Evolutionary conservation across 64 coral and sea anemone species (phyloP).

Genomic region (Trachythela sp.): DNA sequence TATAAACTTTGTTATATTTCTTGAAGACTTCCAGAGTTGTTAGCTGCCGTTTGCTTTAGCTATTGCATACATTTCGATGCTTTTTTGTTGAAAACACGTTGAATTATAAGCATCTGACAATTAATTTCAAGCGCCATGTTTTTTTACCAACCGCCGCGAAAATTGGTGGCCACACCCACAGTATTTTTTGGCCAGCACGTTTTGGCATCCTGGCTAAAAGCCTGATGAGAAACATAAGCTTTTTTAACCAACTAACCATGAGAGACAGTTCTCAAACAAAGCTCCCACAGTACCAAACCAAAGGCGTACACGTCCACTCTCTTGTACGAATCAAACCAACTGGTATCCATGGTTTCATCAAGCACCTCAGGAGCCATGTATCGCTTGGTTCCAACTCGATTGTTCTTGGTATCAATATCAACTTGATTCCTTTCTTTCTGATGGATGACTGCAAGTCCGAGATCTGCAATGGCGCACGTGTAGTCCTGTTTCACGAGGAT

Average conservation of each 20-base stretch:
- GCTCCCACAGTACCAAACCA: constrained; percentile 97
- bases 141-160: too few species aligned
- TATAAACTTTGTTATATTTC: too few species aligned
- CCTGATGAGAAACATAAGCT: too few species aligned
- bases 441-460: constrained; percentile 83
- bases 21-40: too few species aligned
- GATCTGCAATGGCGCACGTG: constrained; percentile 73
- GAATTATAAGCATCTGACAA: too few species aligned
- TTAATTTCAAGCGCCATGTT: too few species aligned
- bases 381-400: constrained; percentile 65
- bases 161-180: too few species aligned
- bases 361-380: constrained; percentile 95
- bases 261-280: constrained; percentile 64
- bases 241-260: constrained; percentile 51
- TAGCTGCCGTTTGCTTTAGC: too few species aligned
- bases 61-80: too few species aligned
- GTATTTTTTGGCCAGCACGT: too few species aligned
- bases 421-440: constrained; percentile 60
- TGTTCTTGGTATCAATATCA: constrained; percentile 56
- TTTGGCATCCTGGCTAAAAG: too few species aligned
- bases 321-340: constrained; percentile 81
- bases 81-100: too few species aligned
- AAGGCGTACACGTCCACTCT: constrained; percentile 94
- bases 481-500: constrained; percentile 84
- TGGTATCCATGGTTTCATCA: constrained; percentile 58